Evolutionary conservation across 2,113 vertebrate genomes (phyloP).

Genomic region (Neotragus pygmaeus): DNA sequence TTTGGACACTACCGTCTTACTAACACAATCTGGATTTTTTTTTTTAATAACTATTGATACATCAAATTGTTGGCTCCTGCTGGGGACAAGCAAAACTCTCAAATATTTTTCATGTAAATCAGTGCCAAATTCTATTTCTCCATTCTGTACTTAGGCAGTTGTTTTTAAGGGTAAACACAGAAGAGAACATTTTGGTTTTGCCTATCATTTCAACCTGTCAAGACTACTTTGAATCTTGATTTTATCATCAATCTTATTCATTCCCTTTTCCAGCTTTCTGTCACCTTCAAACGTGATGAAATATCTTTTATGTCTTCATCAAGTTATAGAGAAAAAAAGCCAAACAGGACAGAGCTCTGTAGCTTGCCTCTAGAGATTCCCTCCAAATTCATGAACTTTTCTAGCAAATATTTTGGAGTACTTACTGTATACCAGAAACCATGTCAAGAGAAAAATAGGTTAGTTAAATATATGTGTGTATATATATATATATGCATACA

Average conservation of each 20-base stretch:
- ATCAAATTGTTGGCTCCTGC: background rate
- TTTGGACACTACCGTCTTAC: background rate
- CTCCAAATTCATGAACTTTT: background rate
- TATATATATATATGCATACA: background rate
- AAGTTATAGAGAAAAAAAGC: background rate
- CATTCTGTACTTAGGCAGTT: background rate
- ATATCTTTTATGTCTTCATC: background rate
- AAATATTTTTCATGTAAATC: background rate
- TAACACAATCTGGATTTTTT: background rate
- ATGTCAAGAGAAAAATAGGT: background rate
- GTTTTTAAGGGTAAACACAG: constrained; percentile 19
- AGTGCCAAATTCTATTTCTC: background rate
- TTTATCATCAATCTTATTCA: constrained; percentile 37
- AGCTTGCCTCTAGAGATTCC: background rate
- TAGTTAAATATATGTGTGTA: background rate
- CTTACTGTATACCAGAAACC: background rate
- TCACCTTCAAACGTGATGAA: background rate
- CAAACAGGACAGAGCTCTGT: background rate
- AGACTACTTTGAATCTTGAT: constrained; percentile 39
- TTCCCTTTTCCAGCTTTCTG: constrained; percentile 4
- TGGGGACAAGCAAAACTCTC: background rate
- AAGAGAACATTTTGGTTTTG: constrained; percentile 38
- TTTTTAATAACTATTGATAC: background rate
- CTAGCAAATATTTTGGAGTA: background rate
- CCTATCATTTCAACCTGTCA: constrained; percentile 28